A percentile compares a stretch with the other conserved stretches of the same genome.
phyloP scores from a whole-genome alignment of 2,113 vertebrate genomes.

The Scophthalmus maximus region DNA sequence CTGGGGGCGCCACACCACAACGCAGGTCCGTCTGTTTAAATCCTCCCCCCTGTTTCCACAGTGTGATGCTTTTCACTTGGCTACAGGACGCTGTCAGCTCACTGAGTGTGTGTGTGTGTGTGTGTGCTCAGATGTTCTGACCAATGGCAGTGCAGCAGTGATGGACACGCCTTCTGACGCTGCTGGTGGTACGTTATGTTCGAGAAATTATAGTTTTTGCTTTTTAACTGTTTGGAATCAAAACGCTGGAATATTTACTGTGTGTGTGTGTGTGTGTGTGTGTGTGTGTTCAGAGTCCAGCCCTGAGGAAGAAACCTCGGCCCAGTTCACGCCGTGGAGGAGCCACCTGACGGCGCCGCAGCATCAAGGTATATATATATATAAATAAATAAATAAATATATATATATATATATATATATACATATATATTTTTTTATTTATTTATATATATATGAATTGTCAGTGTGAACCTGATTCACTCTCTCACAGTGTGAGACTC shows the following conservation, averaged over 20 bases:
- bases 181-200: background rate
- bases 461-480: too few relatives aligned
- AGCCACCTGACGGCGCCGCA: conserved; percentile 62
- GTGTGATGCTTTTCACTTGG: background rate
- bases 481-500: too few relatives aligned
- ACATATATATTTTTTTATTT: too few relatives aligned
- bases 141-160: conserved; percentile 17
- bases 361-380: conserved; percentile 17
- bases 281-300: conserved; percentile 32
- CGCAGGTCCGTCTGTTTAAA: conserved; percentile 7
- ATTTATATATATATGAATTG: too few relatives aligned
- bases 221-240: too few relatives aligned
- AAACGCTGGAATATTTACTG: too few relatives aligned
- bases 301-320: background rate
- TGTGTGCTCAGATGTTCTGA: conserved; percentile 12
- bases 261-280: background rate
- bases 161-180: background rate
- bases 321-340: conserved; percentile 58
- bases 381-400: background rate
- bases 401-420: too few relatives aligned
- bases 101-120: conserved; percentile 1
- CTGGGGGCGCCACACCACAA: conserved; percentile 17
- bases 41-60: background rate
- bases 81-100: too few relatives aligned
- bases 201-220: background rate